Evolutionary conservation across 2,113 vertebrate genomes (phyloP), one percentile per base, ranked within the genome.

Genomic region (Upupa epops): DNA sequence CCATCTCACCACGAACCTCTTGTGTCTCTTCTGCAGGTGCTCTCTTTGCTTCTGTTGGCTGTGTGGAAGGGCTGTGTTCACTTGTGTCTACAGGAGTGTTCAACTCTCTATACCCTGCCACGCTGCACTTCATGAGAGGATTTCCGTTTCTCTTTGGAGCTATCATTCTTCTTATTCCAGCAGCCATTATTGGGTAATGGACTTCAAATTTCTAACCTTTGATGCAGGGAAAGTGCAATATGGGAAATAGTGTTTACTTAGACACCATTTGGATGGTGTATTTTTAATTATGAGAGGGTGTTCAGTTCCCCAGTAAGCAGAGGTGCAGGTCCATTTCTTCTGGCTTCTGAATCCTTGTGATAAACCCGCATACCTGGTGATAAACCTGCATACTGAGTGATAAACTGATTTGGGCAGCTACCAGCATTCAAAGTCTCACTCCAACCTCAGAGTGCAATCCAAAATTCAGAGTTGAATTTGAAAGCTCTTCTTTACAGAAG

Each of bases 91-190:
- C 98, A 0, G 92, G 98, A 15, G 69, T 99, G 86, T 99, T 99
- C 96, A 99, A 98, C 94, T 97, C 98, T 1, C 95, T 99, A 51
- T 99, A 99, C 95, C 98, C 99, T 29, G 98, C 98, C 83, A 99
- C 97, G 2, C 96, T 99, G 90, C 95, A 98, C 96, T 98, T 99
- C 95, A 98, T 99, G 98, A 99, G 98, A 85, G 99, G 99, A 5
- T 99, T 99, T 88, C 94, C 98, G 3, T 99, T 99, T 96, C 97
- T 99, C 18, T 97, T 99, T 3, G 98, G 98, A 31, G 98, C 98
- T 12, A 15, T 97, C 58, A 32, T 99, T 48, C 98, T 99, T 46
- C 52, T 99, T 82, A 95, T 99, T 91, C 99, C 99, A 3, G 97
- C 97, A 60, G 97, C 96, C 85, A 96, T 99, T 66, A 98, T 99